Evolutionary conservation across 2,888 invertebrate species (phyloP).

Genomic region (Myathropa florea): DNA sequence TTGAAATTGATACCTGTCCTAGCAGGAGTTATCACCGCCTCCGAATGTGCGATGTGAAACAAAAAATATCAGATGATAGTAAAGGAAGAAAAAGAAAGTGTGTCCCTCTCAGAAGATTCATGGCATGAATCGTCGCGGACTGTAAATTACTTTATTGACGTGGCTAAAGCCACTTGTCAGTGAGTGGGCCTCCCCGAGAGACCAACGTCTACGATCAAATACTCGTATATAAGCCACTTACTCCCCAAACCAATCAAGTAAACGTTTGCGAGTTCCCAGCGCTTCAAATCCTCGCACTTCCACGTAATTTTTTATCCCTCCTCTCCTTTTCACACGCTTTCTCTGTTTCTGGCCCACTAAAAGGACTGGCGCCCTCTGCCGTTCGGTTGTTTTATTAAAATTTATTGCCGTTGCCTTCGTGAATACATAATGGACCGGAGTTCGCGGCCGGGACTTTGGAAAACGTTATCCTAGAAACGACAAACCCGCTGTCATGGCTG

Average conservation of each 20-base stretch:
- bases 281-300: slow-evolving; percentile 47
- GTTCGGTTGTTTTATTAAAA: slow-evolving; percentile 66
- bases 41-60: not conserved
- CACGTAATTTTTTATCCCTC: slow-evolving; percentile 1
- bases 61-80: not conserved
- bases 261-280: slow-evolving; percentile 52
- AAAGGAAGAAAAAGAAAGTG: not conserved
- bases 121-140: slow-evolving; percentile 44
- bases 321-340: not conserved
- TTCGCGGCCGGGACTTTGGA: slow-evolving; percentile 20
- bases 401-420: slow-evolving; percentile 65
- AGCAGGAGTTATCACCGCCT: slow-evolving; percentile 38
- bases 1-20: slow-evolving; percentile 65
- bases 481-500: not conserved
- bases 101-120: slow-evolving; percentile 38
- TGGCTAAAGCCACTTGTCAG: slow-evolving; percentile 58
- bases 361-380: slow-evolving; percentile 6
- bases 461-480: slow-evolving; percentile 26
- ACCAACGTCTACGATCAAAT: slow-evolving; percentile 38
- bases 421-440: slow-evolving; percentile 63
- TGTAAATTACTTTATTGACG: slow-evolving; percentile 67
- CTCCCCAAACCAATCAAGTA: slow-evolving; percentile 67
- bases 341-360: not conserved
- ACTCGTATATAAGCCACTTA: slow-evolving; percentile 59
- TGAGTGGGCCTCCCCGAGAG: slow-evolving; percentile 7